A percentile compares a stretch with the other conserved stretches of the same genome.
Conservation (phyloP, 2,888 invertebrate species). For the Rhaphigaster nebulosa region DNA sequence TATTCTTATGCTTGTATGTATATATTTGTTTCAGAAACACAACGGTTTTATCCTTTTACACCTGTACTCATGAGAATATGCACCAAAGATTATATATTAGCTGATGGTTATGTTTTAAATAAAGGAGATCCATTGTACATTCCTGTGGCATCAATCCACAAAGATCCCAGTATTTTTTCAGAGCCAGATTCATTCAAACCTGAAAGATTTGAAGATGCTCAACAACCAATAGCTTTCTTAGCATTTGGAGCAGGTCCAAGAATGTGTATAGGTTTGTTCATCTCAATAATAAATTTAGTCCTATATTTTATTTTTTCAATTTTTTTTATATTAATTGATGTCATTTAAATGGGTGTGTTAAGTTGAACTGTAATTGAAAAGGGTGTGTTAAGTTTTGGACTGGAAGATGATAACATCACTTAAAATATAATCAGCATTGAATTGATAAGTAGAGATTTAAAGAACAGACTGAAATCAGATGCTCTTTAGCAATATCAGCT, state of each 20-base stretch:
- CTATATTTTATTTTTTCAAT: neutral
- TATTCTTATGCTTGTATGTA: neutral
- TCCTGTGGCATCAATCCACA: constrained; percentile 61
- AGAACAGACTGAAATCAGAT: too few species aligned
- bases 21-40: constrained; percentile 46
- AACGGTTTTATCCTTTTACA: constrained; percentile 47
- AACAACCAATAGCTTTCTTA: constrained; percentile 45
- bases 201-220: constrained; percentile 58
- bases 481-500: too few species aligned
- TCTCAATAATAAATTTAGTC: neutral
- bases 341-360: too few species aligned
- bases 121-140: constrained; percentile 59
- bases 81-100: constrained; percentile 55
- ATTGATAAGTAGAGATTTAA: too few species aligned
- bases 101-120: constrained; percentile 53
- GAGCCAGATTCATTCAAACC: constrained; percentile 60
- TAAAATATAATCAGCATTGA: too few species aligned
- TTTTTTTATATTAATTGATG: neutral
- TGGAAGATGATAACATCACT: too few species aligned
- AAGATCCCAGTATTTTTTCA: constrained; percentile 60
- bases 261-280: constrained; percentile 58
- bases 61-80: constrained; percentile 49
- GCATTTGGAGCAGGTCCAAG: constrained; percentile 59
- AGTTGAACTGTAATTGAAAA: too few species aligned
- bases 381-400: too few species aligned